Percentiles rank a stretch among this genome's conserved stretches.
These are phyloP conservation scores for Phortica variegata DNA, from an alignment of 1,140 invertebrate species.

Conservation along the genomic window DNA sequence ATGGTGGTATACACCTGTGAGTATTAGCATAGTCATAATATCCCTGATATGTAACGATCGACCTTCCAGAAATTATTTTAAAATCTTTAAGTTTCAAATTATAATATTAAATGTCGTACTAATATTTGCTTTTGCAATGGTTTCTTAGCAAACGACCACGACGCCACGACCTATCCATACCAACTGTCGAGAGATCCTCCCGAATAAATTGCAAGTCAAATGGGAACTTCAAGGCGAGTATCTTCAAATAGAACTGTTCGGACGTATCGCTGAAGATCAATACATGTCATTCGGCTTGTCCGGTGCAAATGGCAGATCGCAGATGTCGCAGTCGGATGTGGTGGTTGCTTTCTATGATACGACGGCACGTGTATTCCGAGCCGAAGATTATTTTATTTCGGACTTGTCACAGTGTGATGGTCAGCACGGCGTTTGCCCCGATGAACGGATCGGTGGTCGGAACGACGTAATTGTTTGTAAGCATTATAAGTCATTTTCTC, in stretches of 20 bases:
- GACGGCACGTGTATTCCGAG: slow-evolving; percentile 68
- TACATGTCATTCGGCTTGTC: slow-evolving; percentile 87
- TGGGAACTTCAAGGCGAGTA: slow-evolving; percentile 76
- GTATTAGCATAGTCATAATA: too few species aligned
- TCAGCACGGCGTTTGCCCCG: slow-evolving; percentile 80
- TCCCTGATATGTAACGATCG: too few species aligned
- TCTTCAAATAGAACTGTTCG: slow-evolving; percentile 75
- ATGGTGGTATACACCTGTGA: slow-evolving; percentile 89
- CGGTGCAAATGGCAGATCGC: slow-evolving; percentile 67
- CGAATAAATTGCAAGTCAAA: slow-evolving; percentile 75
- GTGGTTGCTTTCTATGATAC: slow-evolving; percentile 80
- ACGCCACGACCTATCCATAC: slow-evolving; percentile 61
- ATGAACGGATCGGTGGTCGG: slow-evolving; percentile 75
- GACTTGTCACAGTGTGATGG: slow-evolving; percentile 81
- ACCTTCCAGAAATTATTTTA: too few species aligned
- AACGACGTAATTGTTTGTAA: slow-evolving; percentile 75
- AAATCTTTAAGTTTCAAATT: too few species aligned
- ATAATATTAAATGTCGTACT: too few species aligned
- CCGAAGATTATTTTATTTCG: slow-evolving; percentile 83
- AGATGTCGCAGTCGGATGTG: slow-evolving; percentile 80
- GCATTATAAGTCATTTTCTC: slow-evolving; percentile 1
- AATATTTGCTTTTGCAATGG: not conserved
- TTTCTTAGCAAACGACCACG: slow-evolving; percentile 61
- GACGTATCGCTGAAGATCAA: slow-evolving; percentile 75
- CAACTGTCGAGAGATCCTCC: slow-evolving; percentile 79